phyloP scores from a whole-genome alignment of 2,888 invertebrate genomes.

The Mythimna albipuncta region DNA sequence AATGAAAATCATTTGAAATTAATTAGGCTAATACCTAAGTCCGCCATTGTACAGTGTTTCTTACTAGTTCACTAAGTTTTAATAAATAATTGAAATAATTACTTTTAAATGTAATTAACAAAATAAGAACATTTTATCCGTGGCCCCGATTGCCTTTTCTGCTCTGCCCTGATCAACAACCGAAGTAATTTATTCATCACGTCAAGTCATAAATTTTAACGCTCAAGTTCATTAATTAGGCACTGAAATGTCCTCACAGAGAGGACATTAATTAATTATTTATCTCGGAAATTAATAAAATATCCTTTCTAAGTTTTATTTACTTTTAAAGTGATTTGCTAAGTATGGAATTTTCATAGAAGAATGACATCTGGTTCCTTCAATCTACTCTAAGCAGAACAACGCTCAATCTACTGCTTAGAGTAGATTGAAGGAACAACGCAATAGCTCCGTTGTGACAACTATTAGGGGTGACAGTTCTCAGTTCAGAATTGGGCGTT shows the following conservation, averaged over 20 bases:
- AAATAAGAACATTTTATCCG: constrained; percentile 27
- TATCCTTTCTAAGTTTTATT: constrained; percentile 7
- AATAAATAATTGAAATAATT: background rate
- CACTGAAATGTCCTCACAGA: constrained; percentile 46
- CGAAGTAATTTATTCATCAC: constrained; percentile 59
- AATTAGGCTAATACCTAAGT: too few relatives aligned
- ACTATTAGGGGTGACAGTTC: too few relatives aligned
- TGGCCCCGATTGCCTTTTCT: constrained; percentile 43
- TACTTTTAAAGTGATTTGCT: background rate
- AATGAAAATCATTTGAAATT: too few relatives aligned
- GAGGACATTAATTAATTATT: constrained; percentile 50
- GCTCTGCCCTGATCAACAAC: constrained; percentile 42
- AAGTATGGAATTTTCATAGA: background rate
- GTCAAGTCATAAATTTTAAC: constrained; percentile 54
- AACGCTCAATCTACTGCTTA: too few relatives aligned
- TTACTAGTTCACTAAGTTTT: too few relatives aligned
- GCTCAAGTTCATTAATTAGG: constrained; percentile 55
- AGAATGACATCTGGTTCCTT: background rate
- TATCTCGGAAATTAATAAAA: constrained; percentile 46
- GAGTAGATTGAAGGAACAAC: too few relatives aligned
- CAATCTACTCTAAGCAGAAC: background rate
- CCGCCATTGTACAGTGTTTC: too few relatives aligned
- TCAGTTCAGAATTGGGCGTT: too few relatives aligned
- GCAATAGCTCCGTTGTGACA: too few relatives aligned
- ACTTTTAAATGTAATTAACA: constrained; percentile 5